Percentiles rank a stretch among this genome's conserved stretches.
phyloP scores from a whole-genome alignment of 2,797 vertebrate species.

The Cynopterus sphinx region DNA sequence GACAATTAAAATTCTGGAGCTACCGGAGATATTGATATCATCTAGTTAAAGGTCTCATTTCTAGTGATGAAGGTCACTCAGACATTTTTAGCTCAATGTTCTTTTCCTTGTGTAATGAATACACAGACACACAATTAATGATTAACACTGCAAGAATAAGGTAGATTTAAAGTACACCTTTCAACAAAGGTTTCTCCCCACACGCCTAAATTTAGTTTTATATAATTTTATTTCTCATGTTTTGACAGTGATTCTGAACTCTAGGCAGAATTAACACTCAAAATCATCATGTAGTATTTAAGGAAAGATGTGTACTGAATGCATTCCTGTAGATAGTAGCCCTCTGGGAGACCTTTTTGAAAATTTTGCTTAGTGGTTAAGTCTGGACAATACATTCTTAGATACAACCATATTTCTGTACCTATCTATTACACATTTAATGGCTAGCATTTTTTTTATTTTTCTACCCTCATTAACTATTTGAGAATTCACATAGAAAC shows the following conservation, averaged over 20 bases:
- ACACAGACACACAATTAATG: background rate
- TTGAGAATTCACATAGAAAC: slow-evolving; percentile 34
- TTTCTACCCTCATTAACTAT: background rate
- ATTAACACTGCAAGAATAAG: background rate
- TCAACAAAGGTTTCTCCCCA: background rate
- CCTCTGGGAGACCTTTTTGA: background rate
- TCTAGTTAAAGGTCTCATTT: background rate
- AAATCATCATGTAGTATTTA: slow-evolving; percentile 61
- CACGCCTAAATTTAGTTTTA: background rate
- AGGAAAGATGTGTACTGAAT: slow-evolving; percentile 18
- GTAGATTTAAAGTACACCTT: background rate
- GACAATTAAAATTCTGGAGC: background rate
- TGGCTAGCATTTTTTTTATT: background rate
- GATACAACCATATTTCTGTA: background rate
- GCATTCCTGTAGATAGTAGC: slow-evolving; percentile 42
- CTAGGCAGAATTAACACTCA: slow-evolving; percentile 23
- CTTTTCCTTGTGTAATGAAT: background rate
- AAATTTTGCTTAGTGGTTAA: slow-evolving; percentile 55
- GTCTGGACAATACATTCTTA: slow-evolving; percentile 13
- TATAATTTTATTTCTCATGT: slow-evolving; percentile 26
- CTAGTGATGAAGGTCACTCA: background rate
- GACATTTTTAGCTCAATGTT: background rate
- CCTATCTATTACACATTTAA: background rate
- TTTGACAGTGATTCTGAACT: slow-evolving; percentile 52
- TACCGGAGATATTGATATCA: background rate